Conservation (phyloP, 2,113 vertebrate genomes). For the Danionella cerebrum region DNA sequence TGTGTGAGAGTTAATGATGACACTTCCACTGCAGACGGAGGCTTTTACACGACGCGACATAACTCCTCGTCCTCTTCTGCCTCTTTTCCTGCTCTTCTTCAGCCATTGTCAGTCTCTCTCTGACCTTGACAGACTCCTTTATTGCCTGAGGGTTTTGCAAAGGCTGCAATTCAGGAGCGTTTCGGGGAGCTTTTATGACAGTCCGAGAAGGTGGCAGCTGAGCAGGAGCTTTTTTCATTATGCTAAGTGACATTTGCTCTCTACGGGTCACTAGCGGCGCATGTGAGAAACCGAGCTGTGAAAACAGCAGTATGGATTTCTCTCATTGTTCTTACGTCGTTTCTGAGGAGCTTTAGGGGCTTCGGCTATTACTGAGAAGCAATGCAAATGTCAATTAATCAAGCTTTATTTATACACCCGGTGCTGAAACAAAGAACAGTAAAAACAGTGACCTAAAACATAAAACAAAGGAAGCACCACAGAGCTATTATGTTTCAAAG, state of each 20-base stretch:
- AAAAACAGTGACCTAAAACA: too few relatives aligned
- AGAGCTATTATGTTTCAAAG: too few relatives aligned
- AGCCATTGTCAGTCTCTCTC: slow-evolving; percentile 1
- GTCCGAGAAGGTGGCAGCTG: background rate
- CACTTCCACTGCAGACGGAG: background rate
- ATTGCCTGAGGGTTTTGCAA: background rate
- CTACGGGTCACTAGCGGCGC: background rate
- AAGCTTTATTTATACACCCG: too few relatives aligned
- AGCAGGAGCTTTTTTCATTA: background rate
- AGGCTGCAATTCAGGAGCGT: background rate
- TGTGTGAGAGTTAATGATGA: slow-evolving; percentile 11
- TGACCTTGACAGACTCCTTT: slow-evolving; percentile 12
- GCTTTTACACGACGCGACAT: slow-evolving; percentile 3
- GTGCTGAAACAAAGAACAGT: too few relatives aligned
- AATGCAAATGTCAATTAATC: too few relatives aligned
- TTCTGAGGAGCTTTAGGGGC: background rate
- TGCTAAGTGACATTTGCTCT: slow-evolving; percentile 14
- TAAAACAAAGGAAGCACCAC: too few relatives aligned
- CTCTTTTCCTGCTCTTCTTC: background rate
- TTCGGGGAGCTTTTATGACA: background rate
- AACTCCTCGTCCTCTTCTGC: background rate
- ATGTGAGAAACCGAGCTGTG: background rate
- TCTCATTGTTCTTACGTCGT: background rate
- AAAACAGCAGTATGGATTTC: background rate
- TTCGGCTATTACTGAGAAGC: too few relatives aligned